Evolutionary conservation across 2,888 invertebrate species (phyloP).

Genomic region (Craniophora ligustri): DNA sequence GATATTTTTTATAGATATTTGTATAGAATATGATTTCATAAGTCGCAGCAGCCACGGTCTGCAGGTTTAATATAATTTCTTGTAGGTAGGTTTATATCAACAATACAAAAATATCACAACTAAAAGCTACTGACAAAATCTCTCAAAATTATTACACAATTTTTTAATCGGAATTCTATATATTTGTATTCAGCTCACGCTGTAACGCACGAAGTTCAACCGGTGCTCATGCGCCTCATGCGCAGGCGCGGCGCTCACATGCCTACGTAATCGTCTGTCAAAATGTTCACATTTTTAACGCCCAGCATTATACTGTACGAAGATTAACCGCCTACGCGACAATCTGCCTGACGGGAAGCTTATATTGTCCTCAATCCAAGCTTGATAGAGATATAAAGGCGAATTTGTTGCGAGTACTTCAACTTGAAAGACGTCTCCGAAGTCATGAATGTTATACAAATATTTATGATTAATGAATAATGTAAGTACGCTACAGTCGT

Average conservation of each 20-base stretch:
- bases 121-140: too few species aligned
- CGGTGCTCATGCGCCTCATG: slow-evolving; percentile 28
- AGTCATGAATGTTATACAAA: slow-evolving; percentile 40
- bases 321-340: slow-evolving; percentile 74
- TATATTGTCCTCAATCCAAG: slow-evolving; percentile 64
- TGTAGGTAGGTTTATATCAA: too few species aligned
- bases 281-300: slow-evolving; percentile 63
- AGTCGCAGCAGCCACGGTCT: too few species aligned
- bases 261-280: slow-evolving; percentile 62
- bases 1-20: background rate
- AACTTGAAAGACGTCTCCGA: slow-evolving; percentile 33
- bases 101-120: too few species aligned
- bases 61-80: too few species aligned
- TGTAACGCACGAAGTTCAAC: slow-evolving; percentile 29
- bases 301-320: slow-evolving; percentile 56
- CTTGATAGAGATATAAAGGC: slow-evolving; percentile 49
- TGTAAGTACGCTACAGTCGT: slow-evolving; percentile 28
- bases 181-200: slow-evolving; percentile 54
- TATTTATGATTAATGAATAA: slow-evolving; percentile 53
- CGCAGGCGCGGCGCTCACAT: slow-evolving; percentile 38
- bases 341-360: slow-evolving; percentile 70
- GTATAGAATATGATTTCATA: too few species aligned
- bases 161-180: slow-evolving; percentile 23
- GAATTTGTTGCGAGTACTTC: slow-evolving; percentile 31
- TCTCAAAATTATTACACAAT: slow-evolving; percentile 9